Percentiles rank a stretch among this genome's conserved stretches.
Evolutionary conservation across 2,888 invertebrate species (phyloP).

Genomic region (Mesorhabditis spiculigera): DNA sequence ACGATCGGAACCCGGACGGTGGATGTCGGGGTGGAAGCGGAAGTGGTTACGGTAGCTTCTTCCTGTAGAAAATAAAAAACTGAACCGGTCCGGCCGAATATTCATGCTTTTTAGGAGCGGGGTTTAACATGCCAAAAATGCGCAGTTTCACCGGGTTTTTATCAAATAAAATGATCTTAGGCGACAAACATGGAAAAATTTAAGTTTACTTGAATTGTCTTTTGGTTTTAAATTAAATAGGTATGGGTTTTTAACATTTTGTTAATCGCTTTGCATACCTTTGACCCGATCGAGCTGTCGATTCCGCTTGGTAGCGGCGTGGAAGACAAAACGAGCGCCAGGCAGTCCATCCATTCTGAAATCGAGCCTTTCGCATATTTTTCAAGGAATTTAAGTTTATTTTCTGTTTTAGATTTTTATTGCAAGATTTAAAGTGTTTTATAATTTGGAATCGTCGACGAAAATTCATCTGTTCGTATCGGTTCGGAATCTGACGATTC

Average conservation of each 20-base stretch:
- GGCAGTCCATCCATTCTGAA: conserved; percentile 7
- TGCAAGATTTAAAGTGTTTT: background rate
- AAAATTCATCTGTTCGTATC: background rate
- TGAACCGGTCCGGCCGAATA: background rate
- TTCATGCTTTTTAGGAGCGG: background rate
- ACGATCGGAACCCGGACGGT: conserved; percentile 7
- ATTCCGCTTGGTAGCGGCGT: background rate
- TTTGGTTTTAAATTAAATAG: too few relatives aligned
- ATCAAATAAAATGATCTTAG: background rate
- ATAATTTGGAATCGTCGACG: background rate
- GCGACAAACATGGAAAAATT: background rate
- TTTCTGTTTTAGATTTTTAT: background rate
- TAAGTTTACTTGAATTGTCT: background rate
- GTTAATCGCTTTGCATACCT: background rate
- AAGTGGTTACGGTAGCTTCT: background rate
- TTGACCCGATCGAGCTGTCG: background rate
- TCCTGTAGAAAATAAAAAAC: background rate
- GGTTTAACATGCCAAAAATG: too few relatives aligned
- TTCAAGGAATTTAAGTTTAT: too few relatives aligned
- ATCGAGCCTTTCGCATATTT: background rate
- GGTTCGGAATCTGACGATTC: background rate
- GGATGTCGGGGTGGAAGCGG: background rate
- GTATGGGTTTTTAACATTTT: background rate
- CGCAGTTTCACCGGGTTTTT: too few relatives aligned
- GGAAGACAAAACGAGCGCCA: conserved; percentile 7